Base-by-base conservation (phyloP, 1,140 invertebrate genomes). In the Brachionus manjavacas region DNA sequence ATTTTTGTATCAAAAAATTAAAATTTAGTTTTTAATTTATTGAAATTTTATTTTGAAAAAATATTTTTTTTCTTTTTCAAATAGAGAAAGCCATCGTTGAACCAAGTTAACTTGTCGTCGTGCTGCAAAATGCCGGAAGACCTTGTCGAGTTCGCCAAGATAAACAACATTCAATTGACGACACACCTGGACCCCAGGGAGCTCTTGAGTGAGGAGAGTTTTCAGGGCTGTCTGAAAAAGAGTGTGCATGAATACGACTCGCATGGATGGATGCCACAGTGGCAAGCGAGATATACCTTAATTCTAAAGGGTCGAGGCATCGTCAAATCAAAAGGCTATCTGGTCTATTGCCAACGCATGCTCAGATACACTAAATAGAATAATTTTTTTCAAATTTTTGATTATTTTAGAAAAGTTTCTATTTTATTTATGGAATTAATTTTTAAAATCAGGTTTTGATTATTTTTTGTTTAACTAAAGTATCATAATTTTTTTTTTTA, bases 91-190 rank as follows among this genome's bases (percentile, higher is more conserved):
- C 96, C 96, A 16, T 92, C 92, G 85, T 95, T 97, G 83, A 93
- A 97, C 85, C 96, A 99, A 91, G 96, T 99, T 85, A 98, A 96
- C 91, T 91, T 98, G 70, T 93, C 95, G 1, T 94, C 94, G 3
- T 99, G 96, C 89, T 99, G 97, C 91, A 94, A 97, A 3, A 96
- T 99, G 84, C 96, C 96, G 12, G 93, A 94, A 23, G 93, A 94
- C 11, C 91, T 99, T 83, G 93, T 95, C 88, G 91, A 92, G 78
- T 99, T 96, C 91, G 95, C 96, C 80, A 94, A 94, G 87, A 92
- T 94, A 86, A 93, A 96, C 87, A 93, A 95, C 86, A 93, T 99
- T 70, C 95, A 98, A 87, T 90, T 99, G 23, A 91, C 98, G 4
- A 98, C 96, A 0, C 96, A 99, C 88, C 96, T 94, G 88, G 97